A percentile compares a stretch with the other conserved stretches of the same genome.
phyloP scores from a whole-genome alignment of 2,888 invertebrate species.

The Gortyna flavago region DNA sequence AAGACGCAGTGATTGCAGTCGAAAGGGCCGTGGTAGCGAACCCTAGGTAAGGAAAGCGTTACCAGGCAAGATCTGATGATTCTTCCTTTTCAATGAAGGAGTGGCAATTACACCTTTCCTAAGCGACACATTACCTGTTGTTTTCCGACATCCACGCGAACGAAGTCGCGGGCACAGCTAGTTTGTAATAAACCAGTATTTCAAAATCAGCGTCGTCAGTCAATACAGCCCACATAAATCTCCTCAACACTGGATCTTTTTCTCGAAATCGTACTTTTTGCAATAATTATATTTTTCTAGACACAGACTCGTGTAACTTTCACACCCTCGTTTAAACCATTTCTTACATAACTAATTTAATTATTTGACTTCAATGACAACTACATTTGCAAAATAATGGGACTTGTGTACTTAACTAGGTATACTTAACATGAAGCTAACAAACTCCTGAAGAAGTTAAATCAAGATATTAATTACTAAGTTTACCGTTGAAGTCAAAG shows the following conservation, averaged over 20 bases:
- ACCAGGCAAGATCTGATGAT: too few species aligned
- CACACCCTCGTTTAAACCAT: background rate
- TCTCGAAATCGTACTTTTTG: background rate
- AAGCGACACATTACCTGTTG: too few species aligned
- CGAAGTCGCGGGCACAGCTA: too few species aligned
- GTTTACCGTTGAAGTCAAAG: constrained; percentile 29
- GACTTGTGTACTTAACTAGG: constrained; percentile 2
- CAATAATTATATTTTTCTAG: background rate
- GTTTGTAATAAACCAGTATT: too few species aligned
- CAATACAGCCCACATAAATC: too few species aligned
- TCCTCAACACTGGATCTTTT: background rate
- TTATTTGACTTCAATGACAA: background rate
- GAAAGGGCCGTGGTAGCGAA: too few species aligned
- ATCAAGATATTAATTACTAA: constrained; percentile 39
- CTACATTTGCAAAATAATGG: background rate
- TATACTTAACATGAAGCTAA: constrained; percentile 6
- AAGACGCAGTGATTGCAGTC: too few species aligned
- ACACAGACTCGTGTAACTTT: background rate
- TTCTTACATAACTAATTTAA: background rate
- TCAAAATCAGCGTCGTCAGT: too few species aligned
- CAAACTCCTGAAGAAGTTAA: constrained; percentile 19
- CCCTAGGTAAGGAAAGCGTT: too few species aligned
- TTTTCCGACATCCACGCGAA: too few species aligned
- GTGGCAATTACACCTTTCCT: too few species aligned
- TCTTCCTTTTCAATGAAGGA: too few species aligned